Percentiles rank a stretch among this genome's conserved stretches.
Evolutionary conservation across 2,797 vertebrate species (phyloP).

Genomic region (Lophotriccus pileatus): DNA sequence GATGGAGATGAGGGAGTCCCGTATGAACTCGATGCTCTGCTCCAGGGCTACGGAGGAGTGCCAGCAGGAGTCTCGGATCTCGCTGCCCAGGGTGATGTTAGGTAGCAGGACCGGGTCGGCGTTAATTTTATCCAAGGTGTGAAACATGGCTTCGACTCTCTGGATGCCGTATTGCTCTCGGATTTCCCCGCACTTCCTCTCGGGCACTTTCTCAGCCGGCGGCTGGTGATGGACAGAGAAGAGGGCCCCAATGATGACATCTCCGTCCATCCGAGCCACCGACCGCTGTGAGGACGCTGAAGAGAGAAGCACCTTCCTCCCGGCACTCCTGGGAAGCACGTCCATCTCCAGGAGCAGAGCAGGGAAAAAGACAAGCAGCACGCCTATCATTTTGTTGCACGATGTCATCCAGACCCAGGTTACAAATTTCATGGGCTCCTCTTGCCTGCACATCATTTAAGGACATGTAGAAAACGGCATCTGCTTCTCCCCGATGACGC

Average conservation of each 20-base stretch:
- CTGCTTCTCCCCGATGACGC: neutral
- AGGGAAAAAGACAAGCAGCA: slow-evolving; percentile 79
- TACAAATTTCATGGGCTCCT: slow-evolving; percentile 41
- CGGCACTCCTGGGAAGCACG: slow-evolving; percentile 73
- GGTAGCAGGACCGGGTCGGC: slow-evolving; percentile 88
- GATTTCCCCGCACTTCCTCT: slow-evolving; percentile 96
- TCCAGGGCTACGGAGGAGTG: slow-evolving; percentile 97
- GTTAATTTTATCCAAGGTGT: slow-evolving; percentile 96
- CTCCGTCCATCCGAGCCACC: slow-evolving; percentile 96
- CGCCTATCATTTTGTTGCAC: slow-evolving; percentile 84
- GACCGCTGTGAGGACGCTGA: slow-evolving; percentile 84
- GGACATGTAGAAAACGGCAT: slow-evolving; percentile 2
- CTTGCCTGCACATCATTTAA: slow-evolving; percentile 44
- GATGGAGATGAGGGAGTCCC: slow-evolving; percentile 97
- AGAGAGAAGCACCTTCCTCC: slow-evolving; percentile 77
- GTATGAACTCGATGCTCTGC: slow-evolving; percentile 98
- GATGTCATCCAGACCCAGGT: slow-evolving; percentile 76
- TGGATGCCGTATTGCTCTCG: slow-evolving; percentile 99
- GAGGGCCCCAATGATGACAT: slow-evolving; percentile 97
- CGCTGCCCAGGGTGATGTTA: slow-evolving; percentile 95
- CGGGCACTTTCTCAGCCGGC: slow-evolving; percentile 92
- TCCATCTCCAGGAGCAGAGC: slow-evolving; percentile 79
- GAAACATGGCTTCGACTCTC: slow-evolving; percentile 98
- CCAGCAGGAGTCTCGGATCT: slow-evolving; percentile 99
- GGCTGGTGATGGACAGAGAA: slow-evolving; percentile 99